Conservation (phyloP, 2,888 invertebrate genomes). For the Pristionchus mayeri region DNA sequence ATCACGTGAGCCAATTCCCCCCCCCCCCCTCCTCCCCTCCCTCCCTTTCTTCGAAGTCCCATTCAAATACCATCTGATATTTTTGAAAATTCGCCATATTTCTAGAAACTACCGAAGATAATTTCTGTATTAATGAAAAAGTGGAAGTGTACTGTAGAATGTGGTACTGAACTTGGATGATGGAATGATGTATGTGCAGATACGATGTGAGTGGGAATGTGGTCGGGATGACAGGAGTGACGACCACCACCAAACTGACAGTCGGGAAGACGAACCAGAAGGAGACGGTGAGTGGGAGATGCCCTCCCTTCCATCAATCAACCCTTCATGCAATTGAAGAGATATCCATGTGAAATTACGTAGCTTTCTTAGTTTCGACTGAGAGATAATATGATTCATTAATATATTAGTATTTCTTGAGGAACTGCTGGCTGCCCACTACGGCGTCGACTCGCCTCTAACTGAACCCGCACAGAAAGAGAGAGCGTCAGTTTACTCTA, state of each 20-base stretch:
- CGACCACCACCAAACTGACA: conserved; percentile 27
- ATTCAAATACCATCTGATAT: background rate
- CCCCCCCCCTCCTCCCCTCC: too few species aligned
- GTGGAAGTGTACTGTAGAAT: background rate
- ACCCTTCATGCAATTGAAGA: too few species aligned
- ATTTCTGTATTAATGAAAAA: too few species aligned
- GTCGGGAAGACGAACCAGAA: background rate
- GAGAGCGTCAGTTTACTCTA: conserved; percentile 7
- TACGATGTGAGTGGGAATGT: conserved; percentile 25
- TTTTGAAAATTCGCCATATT: background rate
- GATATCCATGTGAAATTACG: too few species aligned
- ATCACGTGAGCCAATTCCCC: background rate
- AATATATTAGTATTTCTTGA: too few species aligned
- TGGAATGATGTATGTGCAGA: background rate
- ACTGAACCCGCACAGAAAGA: background rate
- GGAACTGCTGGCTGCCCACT: conserved; percentile 15
- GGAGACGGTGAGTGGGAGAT: background rate
- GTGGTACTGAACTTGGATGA: background rate
- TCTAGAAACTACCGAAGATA: too few species aligned
- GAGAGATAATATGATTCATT: too few species aligned
- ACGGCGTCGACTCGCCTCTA: conserved; percentile 7
- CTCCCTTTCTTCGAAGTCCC: background rate
- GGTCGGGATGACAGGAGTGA: conserved; percentile 21
- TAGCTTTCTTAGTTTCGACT: too few species aligned
- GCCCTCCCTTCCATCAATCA: too few species aligned